Evolutionary conservation across 2,797 vertebrate species (phyloP), one percentile per base, ranked within the genome.

Genomic region (Sebastes hopkinsi): DNA sequence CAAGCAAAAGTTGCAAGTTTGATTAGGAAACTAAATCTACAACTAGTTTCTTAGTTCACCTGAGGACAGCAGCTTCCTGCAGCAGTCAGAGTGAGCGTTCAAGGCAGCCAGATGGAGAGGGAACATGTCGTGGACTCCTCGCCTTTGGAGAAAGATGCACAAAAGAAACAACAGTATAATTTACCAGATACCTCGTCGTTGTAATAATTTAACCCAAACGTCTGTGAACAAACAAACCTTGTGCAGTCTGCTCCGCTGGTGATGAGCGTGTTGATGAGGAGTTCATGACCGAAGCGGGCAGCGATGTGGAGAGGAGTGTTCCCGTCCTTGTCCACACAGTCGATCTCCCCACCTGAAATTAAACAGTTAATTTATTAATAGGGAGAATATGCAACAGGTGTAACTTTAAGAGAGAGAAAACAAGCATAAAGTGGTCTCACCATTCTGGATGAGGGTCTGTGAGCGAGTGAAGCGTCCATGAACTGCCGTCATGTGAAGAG

Each of bases 251-350:
- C 98, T 80, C 98, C 98, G 0, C 97, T 98, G 72, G 97, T 98
- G 90, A 99, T 97, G 74, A 99, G 96, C 67, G 97, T 98, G 96
- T 98, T 99, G 89, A 99, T 98, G 93, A 99, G 95, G 86, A 98
- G 97, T 79, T 99, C 98, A 6, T 99, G 98, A 22, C 98, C 98
- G 0, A 97, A 97, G 93, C 97, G 97, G 10, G 98, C 98, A 27
- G 98, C 98, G 46, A 99, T 96, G 18, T 99, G 98, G 54, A 99
- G 97, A 2, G 98, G 98, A 1, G 98, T 99, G 95, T 99, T 99
- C 11, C 98, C 98, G 14, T 99, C 98, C 82, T 99, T 99, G 92
- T 99, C 98, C 84, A 98, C 95, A 22, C 97, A 96, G 95, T 99
- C 98, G 0, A 99, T 99, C 92, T 99, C 97, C 18, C 97, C 98